phyloP scores from a whole-genome alignment of 2,888 invertebrate genomes.

The Tetragonula carbonaria region DNA sequence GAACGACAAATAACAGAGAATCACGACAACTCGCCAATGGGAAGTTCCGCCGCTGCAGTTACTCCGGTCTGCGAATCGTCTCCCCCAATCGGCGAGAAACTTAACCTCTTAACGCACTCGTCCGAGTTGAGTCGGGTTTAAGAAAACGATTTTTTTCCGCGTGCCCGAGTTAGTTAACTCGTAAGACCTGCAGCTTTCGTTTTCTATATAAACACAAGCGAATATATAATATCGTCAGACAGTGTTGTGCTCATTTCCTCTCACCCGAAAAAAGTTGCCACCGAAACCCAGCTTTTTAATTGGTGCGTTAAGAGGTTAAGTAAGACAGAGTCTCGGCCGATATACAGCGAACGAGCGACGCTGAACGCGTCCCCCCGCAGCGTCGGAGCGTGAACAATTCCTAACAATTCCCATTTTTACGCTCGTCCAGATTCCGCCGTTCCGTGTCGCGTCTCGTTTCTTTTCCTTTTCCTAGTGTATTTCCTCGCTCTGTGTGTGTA shows the following conservation, averaged over 20 bases:
- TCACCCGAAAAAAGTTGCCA: too few relatives aligned
- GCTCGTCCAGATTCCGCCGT: slow-evolving; percentile 34
- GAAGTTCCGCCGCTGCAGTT: neutral
- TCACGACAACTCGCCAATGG: slow-evolving; percentile 3
- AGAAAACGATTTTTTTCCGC: too few relatives aligned
- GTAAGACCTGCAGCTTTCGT: too few relatives aligned
- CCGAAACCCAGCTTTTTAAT: too few relatives aligned
- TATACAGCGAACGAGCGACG: slow-evolving; percentile 19
- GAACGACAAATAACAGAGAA: slow-evolving; percentile 7
- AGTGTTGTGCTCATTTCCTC: too few relatives aligned
- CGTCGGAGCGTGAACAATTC: slow-evolving; percentile 30
- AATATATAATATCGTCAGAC: too few relatives aligned
- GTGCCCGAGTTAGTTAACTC: too few relatives aligned
- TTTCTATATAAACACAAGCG: too few relatives aligned
- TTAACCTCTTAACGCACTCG: neutral
- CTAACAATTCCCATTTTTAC: slow-evolving; percentile 43
- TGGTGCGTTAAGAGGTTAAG: too few relatives aligned
- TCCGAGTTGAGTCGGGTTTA: too few relatives aligned
- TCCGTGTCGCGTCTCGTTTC: slow-evolving; percentile 28
- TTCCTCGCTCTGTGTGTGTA: too few relatives aligned
- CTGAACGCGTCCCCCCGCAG: slow-evolving; percentile 7
- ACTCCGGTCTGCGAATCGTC: slow-evolving; percentile 7
- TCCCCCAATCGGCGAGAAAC: slow-evolving; percentile 12
- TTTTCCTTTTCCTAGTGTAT: neutral
- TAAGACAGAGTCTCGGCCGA: neutral